Base-by-base conservation (phyloP, 2,888 invertebrate species). In the Pocota personata region DNA sequence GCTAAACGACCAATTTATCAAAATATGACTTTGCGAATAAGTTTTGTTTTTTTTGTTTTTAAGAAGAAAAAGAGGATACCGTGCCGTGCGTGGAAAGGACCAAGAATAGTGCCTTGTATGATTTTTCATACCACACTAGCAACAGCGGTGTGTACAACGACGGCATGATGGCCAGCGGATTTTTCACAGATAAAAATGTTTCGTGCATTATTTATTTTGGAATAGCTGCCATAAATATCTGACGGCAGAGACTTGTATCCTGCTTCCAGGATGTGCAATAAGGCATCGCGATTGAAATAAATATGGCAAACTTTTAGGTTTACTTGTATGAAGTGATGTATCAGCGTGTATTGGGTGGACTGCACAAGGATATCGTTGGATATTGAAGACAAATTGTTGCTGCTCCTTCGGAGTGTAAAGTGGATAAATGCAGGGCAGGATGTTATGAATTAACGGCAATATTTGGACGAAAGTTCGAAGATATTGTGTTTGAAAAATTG, bases 1-100 rank as follows among this genome's bases (percentile, higher is more conserved):
- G 72, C 72, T 86, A 86, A 86, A 86, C 86, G 86, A 86, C 86
- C 86, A 86, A 86, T 86, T 86, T 86, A 77, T 86, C 86, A 86
- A 86, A 86, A 80, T 86, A 86, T 77, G 86, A 86, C 86, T 86
- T 72, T 72, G 58, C n/a, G 40, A 60, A 66, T 72, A 19, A 60
- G 27, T 32, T 37, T 37, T 50, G 12, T 76, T 30, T 5, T 37
- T 48, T 37, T 16, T 57, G 7, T 8, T 58, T 30, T 48, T 58
- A 12, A 55, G n/a, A 35, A 60, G 60, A 37, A 72, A 19, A 37
- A 55, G 5, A 69, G 43, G 50, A 76, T 55, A 52, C 14, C 57
- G 69, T 55, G 62, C 14, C 57, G 35, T 62, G 50, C 27, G 57
- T 55, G 62, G 67, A 60, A 57, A 57, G 69, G 43, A 55, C 57